Percentiles rank a stretch among this genome's conserved stretches.
These are phyloP conservation scores for Scylla paramamosain DNA, from an alignment of 1,140 invertebrate genomes.

Conservation along the genomic window DNA sequence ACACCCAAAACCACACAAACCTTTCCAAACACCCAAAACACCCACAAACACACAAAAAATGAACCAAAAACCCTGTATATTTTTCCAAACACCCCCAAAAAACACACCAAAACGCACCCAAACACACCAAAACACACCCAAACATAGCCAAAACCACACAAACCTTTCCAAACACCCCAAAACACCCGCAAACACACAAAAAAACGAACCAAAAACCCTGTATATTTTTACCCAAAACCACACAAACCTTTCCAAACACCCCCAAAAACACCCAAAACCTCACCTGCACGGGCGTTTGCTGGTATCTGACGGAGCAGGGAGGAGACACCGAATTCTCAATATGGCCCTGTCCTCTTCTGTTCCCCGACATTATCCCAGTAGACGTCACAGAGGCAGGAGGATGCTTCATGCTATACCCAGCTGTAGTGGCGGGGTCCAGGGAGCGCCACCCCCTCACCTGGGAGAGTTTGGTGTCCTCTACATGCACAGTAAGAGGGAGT, in stretches of 20 bases:
- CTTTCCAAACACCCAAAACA: no score
- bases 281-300: conserved; percentile 93
- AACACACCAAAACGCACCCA: background rate
- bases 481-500: conserved; percentile 93
- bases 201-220: no score
- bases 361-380: background rate
- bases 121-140: background rate
- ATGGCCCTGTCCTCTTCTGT: background rate
- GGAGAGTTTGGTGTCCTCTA: conserved; percentile 93
- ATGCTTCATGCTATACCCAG: conserved; percentile 65
- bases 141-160: no score
- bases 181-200: no score
- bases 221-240: no score
- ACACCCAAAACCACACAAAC: no score
- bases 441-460: conserved; percentile 82
- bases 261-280: background rate
- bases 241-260: no score
- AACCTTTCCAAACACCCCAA: no score
- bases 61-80: no score
- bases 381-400: conserved; percentile 30
- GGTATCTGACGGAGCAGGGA: conserved; percentile 90
- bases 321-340: conserved; percentile 75
- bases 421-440: conserved; percentile 56
- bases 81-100: background rate
- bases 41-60: no score